Percentiles rank a stretch among this genome's conserved stretches.
Evolutionary conservation across 1,140 invertebrate species (phyloP).

Genomic region (Drosophila sucinea): DNA sequence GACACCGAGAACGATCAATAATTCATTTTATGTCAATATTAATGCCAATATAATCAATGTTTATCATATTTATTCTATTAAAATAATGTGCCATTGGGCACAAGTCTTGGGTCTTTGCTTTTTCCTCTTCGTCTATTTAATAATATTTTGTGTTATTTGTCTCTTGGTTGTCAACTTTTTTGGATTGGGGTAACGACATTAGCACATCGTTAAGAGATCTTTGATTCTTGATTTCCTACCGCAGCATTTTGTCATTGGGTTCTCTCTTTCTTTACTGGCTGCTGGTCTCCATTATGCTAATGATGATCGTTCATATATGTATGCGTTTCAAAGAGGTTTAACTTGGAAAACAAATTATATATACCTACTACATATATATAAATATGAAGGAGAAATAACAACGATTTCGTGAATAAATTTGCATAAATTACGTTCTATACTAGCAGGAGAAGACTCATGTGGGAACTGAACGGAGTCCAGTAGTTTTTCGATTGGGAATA

Average conservation of each 20-base stretch:
- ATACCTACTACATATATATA: constrained; percentile 35
- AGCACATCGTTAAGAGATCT: constrained; percentile 73
- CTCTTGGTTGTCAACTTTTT: constrained; percentile 53
- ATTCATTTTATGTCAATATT: constrained; percentile 1
- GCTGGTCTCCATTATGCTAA: constrained; percentile 65
- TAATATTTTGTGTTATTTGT: constrained; percentile 44
- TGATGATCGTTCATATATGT: constrained; percentile 19
- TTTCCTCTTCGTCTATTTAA: constrained; percentile 16
- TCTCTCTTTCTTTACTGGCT: constrained; percentile 29
- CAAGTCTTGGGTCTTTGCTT: constrained; percentile 8
- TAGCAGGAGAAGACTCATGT: constrained; percentile 9
- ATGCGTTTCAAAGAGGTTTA: constrained; percentile 43
- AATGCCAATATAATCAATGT: constrained; percentile 24
- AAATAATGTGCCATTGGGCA: constrained; percentile 34
- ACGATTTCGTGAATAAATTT: constrained; percentile 59
- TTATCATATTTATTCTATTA: constrained; percentile 17
- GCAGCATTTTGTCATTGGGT: constrained; percentile 16
- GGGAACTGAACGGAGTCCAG: constrained; percentile 33
- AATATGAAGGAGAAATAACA: neutral
- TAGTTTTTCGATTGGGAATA: constrained; percentile 29
- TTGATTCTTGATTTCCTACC: constrained; percentile 40
- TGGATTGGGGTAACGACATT: constrained; percentile 41
- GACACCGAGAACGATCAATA: too few species aligned
- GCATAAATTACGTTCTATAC: constrained; percentile 52
- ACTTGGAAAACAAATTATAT: constrained; percentile 67